phyloP scores from a whole-genome alignment of 2,888 invertebrate genomes.

The Neoscelio sp. region DNA sequence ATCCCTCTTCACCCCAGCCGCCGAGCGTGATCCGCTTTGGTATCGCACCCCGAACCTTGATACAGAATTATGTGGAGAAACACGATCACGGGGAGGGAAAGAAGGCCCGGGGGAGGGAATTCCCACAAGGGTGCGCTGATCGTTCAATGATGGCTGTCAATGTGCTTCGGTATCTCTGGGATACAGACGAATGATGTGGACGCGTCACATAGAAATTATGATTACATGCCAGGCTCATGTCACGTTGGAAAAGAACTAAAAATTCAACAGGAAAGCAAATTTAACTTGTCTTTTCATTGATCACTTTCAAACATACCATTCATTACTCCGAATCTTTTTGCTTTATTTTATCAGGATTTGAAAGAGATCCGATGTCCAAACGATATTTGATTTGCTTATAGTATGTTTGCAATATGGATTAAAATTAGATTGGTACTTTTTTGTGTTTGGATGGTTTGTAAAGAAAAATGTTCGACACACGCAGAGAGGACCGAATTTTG shows the following conservation, averaged over 20 bases:
- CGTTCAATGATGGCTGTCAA: conserved; percentile 76
- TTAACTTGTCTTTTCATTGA: conserved; percentile 39
- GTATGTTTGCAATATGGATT: too few species aligned
- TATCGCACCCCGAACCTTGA: conserved; percentile 56
- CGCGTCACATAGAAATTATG: conserved; percentile 69
- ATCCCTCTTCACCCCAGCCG: conserved; percentile 38
- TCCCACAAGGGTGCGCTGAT: conserved; percentile 72
- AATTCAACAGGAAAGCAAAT: conserved; percentile 41
- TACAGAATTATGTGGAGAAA: conserved; percentile 61
- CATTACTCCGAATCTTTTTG: conserved; percentile 6
- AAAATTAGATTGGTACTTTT: conserved; percentile 14
- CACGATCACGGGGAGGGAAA: conserved; percentile 43
- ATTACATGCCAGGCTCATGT: conserved; percentile 72
- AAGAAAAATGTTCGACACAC: too few species aligned
- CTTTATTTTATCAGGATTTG: neutral
- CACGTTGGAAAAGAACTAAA: conserved; percentile 50
- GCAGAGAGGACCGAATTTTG: too few species aligned
- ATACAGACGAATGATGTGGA: conserved; percentile 47
- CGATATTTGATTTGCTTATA: neutral
- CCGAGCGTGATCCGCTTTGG: conserved; percentile 39
- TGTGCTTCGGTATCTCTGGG: conserved; percentile 59
- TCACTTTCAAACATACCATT: conserved; percentile 37
- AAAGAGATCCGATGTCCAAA: neutral
- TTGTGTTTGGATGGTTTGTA: too few species aligned
- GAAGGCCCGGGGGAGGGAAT: conserved; percentile 34